Conservation (phyloP, 2,888 invertebrate species). For the Poecilobothrus nobilitatus region DNA sequence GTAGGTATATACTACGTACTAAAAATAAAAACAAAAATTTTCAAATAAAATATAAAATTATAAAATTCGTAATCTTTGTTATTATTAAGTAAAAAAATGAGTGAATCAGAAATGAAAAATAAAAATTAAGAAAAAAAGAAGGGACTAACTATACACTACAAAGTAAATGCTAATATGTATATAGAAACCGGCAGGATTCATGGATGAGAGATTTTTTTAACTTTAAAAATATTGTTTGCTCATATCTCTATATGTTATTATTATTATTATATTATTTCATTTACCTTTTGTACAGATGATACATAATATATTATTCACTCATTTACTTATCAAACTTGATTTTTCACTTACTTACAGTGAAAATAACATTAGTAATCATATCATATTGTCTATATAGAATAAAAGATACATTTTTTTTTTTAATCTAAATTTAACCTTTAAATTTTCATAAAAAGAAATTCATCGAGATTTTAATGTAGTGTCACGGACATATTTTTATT, state of each 20-base stretch:
- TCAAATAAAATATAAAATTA: no score
- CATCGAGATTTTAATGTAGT: not conserved
- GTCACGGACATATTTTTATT: no score
- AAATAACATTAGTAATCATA: not conserved
- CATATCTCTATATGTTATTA: not conserved
- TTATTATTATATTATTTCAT: not conserved
- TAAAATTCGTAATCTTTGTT: no score
- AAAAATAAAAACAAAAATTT: no score
- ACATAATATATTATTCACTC: not conserved
- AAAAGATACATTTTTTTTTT: not conserved
- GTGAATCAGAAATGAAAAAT: no score
- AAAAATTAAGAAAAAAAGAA: not conserved
- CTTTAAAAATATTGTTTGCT: not conserved
- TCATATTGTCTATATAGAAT: no score
- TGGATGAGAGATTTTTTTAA: constrained; percentile 10
- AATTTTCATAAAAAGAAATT: not conserved
- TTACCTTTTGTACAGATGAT: no score
- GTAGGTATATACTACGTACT: no score
- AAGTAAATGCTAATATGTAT: not conserved
- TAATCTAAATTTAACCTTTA: not conserved
- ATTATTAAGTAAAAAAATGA: no score
- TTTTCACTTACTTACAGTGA: not conserved
- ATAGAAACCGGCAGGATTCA: constrained; percentile 7
- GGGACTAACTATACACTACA: not conserved
- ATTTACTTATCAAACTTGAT: not conserved